Conservation (phyloP, 2,113 vertebrate genomes). For the Empidonax alnorum region DNA sequence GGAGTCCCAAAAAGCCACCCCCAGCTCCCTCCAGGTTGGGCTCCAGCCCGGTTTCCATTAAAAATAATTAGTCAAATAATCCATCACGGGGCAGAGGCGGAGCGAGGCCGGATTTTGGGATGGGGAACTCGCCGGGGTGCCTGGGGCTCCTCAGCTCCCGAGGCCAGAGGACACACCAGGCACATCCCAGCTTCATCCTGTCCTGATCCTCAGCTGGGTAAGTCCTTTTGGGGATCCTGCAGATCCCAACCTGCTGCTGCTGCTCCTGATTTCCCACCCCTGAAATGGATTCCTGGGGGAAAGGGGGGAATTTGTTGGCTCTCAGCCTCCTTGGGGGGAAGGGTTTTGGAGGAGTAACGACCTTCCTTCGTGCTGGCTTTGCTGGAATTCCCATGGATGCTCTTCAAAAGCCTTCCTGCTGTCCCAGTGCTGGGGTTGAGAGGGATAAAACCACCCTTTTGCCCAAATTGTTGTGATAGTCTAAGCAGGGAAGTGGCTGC, state of each 20-base stretch:
- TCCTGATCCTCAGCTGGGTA: not conserved
- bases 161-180: not conserved
- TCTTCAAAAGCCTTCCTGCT: not conserved
- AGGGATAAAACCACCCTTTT: accelerated
- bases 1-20: not conserved
- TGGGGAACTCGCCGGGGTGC: not conserved
- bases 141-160: not conserved
- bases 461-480: not conserved
- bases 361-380: accelerated
- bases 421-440: not conserved
- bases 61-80: constrained; percentile 33
- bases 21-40: not conserved
- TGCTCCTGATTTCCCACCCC: not conserved
- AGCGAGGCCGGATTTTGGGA: not conserved
- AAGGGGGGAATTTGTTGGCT: not conserved
- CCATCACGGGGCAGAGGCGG: not conserved
- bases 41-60: not conserved
- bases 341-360: not conserved
- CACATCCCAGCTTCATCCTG: not conserved
- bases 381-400: not conserved
- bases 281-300: not conserved
- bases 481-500: not conserved
- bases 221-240: not conserved
- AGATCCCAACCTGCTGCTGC: not conserved
- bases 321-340: accelerated